Evolutionary conservation across 2,888 invertebrate species (phyloP).

Genomic region (Conomelus anceps): DNA sequence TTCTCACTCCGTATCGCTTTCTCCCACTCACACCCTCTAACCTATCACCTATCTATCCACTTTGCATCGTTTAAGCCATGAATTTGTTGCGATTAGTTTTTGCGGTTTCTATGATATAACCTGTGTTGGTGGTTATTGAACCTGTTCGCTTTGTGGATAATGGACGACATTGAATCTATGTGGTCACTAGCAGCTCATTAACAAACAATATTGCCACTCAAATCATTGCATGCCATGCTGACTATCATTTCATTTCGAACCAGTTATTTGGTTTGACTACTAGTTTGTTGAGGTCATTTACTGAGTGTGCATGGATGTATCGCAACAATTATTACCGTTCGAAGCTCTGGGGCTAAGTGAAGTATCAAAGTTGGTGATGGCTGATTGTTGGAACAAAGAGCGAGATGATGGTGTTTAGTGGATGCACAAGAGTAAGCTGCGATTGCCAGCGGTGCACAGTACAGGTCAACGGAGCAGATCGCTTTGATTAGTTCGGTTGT

Average conservation of each 20-base stretch:
- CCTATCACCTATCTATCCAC: background rate
- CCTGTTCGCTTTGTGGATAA: background rate
- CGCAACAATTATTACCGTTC: background rate
- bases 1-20: background rate
- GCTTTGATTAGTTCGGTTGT: background rate
- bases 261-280: background rate
- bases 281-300: background rate
- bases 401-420: too few relatives aligned
- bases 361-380: background rate
- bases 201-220: background rate
- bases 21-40: background rate
- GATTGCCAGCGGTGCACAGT: background rate
- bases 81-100: background rate
- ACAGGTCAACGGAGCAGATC: background rate
- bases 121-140: background rate
- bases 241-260: background rate
- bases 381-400: background rate
- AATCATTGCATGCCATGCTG: background rate
- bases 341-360: background rate
- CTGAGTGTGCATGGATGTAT: background rate
- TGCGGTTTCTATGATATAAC: background rate
- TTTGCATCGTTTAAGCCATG: background rate
- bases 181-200: background rate
- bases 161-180: background rate
- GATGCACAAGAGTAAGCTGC: background rate